Evolutionary conservation across 2,888 invertebrate genomes (phyloP).

Genomic region (Dorcus parallelipipedus): DNA sequence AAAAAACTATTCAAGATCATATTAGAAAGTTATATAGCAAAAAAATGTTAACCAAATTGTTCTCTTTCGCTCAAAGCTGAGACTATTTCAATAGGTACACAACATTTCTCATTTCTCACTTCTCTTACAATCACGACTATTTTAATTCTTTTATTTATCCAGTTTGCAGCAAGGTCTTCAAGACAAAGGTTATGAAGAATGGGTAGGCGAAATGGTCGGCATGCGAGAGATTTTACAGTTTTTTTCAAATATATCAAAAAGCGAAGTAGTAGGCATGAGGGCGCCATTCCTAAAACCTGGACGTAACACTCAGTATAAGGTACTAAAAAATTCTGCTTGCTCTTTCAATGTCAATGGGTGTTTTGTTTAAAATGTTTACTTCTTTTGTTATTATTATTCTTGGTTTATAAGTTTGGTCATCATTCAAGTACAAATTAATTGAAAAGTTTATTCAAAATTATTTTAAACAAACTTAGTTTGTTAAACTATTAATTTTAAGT

Average conservation of each 20-base stretch:
- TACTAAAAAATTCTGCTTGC: slow-evolving; percentile 35
- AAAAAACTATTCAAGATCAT: too few relatives aligned
- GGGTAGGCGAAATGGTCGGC: slow-evolving; percentile 92
- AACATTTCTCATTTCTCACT: background rate
- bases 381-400: background rate
- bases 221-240: slow-evolving; percentile 83
- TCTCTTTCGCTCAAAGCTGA: background rate
- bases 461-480: too few relatives aligned
- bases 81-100: background rate
- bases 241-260: slow-evolving; percentile 77
- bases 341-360: too few relatives aligned
- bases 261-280: slow-evolving; percentile 81
- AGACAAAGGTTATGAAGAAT: slow-evolving; percentile 87
- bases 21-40: too few relatives aligned
- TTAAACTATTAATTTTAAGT: too few relatives aligned
- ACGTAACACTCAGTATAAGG: slow-evolving; percentile 87
- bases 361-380: too few relatives aligned
- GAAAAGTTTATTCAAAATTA: too few relatives aligned
- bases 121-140: background rate
- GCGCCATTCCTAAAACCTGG: slow-evolving; percentile 92
- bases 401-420: background rate
- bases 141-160: slow-evolving; percentile 19
- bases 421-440: too few relatives aligned
- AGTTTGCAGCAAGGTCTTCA: slow-evolving; percentile 79
- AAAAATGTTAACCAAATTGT: too few relatives aligned